Conservation (phyloP, 1,140 invertebrate genomes). For the Caenorhabditis brenneri region DNA sequence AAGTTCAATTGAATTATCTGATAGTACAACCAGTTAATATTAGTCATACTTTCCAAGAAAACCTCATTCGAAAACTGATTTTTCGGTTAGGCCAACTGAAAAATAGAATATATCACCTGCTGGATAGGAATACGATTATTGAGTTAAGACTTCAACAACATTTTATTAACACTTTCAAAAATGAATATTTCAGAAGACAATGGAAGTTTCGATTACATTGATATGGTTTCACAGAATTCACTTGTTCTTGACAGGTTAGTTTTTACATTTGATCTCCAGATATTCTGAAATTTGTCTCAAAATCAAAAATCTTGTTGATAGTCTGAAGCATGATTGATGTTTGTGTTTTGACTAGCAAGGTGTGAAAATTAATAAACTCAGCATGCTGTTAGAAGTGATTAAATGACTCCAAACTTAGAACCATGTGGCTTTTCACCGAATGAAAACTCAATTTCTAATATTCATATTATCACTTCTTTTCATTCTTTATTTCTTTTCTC, state of each 20-base stretch:
- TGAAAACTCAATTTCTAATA: neutral
- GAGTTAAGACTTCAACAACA: neutral
- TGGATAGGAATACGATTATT: neutral
- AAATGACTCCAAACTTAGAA: neutral
- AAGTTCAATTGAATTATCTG: neutral
- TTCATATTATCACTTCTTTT: too few species aligned
- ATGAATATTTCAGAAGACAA: conserved; percentile 23
- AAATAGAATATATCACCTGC: neutral
- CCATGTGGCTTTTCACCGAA: neutral
- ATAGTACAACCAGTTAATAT: neutral
- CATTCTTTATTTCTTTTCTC: neutral
- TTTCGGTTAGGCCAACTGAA: neutral
- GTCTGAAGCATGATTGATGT: too few species aligned
- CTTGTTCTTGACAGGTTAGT: neutral
- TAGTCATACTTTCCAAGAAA: neutral
- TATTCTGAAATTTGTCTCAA: neutral
- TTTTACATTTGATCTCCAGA: neutral
- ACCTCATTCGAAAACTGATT: neutral
- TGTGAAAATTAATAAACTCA: too few species aligned
- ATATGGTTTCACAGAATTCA: neutral
- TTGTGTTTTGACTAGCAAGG: too few species aligned
- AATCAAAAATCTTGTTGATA: too few species aligned
- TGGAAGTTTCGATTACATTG: conserved; percentile 33
- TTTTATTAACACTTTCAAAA: neutral
- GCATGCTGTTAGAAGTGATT: neutral